Evolutionary conservation across 1,140 invertebrate genomes (phyloP).

Genomic region (Trinorchestia longiramus): DNA sequence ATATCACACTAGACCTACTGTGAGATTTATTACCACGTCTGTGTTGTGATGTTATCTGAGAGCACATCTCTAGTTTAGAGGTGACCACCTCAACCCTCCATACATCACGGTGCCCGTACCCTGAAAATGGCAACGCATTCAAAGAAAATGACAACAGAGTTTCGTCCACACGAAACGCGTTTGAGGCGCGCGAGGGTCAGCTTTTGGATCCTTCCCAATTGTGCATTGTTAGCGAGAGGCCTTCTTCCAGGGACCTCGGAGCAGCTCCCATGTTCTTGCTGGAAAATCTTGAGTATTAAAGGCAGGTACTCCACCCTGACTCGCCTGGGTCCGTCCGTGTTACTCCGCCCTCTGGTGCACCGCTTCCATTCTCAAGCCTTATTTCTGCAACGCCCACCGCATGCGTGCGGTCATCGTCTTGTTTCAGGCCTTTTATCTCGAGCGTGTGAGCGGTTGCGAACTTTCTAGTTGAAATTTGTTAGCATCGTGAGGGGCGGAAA

Average conservation of each 20-base stretch:
- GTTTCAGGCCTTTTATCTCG: background rate
- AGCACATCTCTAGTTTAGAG: background rate
- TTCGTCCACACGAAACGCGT: background rate
- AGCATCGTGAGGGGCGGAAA: background rate
- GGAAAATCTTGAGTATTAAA: background rate
- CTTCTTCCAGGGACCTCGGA: background rate
- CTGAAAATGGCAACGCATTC: background rate
- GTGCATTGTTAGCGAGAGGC: slow-evolving; percentile 40
- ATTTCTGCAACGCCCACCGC: slow-evolving; percentile 27
- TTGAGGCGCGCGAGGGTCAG: slow-evolving; percentile 4
- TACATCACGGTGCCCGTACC: background rate
- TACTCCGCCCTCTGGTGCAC: slow-evolving; percentile 37
- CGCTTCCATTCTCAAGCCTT: slow-evolving; percentile 24
- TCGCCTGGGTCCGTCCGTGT: background rate
- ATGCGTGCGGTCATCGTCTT: background rate
- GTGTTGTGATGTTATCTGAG: background rate
- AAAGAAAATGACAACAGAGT: too few relatives aligned
- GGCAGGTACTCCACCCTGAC: slow-evolving; percentile 37
- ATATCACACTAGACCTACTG: background rate
- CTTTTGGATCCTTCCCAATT: background rate
- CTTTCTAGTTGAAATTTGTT: background rate
- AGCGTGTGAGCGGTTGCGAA: background rate
- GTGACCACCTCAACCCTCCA: background rate
- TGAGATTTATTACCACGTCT: background rate
- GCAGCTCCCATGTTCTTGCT: slow-evolving; percentile 23